Evolutionary conservation across 2,113 vertebrate genomes (phyloP).

Genomic region (Elachura formosa): DNA sequence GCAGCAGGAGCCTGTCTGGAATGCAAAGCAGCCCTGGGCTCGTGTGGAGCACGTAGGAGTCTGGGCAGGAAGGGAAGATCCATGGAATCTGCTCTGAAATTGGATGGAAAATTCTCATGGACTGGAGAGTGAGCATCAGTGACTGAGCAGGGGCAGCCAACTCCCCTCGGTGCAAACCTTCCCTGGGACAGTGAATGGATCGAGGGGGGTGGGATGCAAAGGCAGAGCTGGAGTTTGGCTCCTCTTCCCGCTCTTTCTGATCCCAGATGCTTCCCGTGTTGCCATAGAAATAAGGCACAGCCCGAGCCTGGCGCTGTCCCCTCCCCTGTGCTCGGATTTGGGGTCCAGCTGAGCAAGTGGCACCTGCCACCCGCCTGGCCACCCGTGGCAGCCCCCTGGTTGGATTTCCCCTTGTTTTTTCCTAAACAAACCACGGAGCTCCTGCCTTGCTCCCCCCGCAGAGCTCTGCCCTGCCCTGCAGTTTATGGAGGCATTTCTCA

Average conservation of each 20-base stretch:
- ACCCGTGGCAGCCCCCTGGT: background rate
- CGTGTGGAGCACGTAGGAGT: background rate
- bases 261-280: background rate
- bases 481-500: background rate
- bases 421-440: background rate
- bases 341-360: background rate
- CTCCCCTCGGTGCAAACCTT: background rate
- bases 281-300: background rate
- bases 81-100: background rate
- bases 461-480: background rate
- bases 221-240: background rate
- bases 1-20: background rate
- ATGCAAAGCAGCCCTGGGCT: constrained; percentile 7
- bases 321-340: fast-evolving
- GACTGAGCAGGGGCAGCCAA: background rate
- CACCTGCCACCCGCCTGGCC: fast-evolving
- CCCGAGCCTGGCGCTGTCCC: background rate
- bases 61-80: background rate
- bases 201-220: background rate
- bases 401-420: background rate
- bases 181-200: background rate
- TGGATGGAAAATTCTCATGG: background rate
- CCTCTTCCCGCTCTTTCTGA: background rate
- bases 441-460: background rate
- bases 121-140: background rate